Percentiles rank a stretch among this genome's conserved stretches.
These are phyloP conservation scores for Tapirus indicus DNA, from an alignment of 2,797 vertebrate genomes.

Conservation along the genomic window DNA sequence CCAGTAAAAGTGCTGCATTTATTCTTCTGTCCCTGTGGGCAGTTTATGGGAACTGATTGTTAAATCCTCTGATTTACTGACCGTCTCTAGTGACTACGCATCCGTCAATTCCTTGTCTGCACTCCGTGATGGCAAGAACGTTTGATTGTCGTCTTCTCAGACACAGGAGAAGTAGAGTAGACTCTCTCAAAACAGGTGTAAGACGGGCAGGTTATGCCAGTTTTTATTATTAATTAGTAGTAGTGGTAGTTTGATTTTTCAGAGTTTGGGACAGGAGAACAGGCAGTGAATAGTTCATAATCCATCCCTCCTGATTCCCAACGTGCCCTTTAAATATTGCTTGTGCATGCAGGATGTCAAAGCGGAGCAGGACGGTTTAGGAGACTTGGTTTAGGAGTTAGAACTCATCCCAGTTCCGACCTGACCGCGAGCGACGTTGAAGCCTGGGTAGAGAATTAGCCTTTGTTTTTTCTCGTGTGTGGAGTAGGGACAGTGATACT, in stretches of 20 bases:
- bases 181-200: not conserved
- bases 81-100: not conserved
- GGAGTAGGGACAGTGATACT: no score
- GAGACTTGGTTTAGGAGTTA: not conserved
- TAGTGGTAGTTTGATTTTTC: not conserved
- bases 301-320: not conserved
- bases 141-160: not conserved
- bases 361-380: not conserved
- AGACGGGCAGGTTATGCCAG: no score
- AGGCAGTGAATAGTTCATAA: no score
- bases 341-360: no score
- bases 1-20: not conserved
- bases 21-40: no score
- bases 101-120: not conserved
- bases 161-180: not conserved
- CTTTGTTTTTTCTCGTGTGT: not conserved
- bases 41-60: not conserved
- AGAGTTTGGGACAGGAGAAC: not conserved
- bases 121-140: fast-evolving
- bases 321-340: no score
- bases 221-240: no score
- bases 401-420: not conserved
- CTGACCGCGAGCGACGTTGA: no score
- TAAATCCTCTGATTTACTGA: not conserved
- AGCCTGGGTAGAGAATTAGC: not conserved